Conservation (phyloP, 1,140 invertebrate species). For the Drosophila varians region DNA sequence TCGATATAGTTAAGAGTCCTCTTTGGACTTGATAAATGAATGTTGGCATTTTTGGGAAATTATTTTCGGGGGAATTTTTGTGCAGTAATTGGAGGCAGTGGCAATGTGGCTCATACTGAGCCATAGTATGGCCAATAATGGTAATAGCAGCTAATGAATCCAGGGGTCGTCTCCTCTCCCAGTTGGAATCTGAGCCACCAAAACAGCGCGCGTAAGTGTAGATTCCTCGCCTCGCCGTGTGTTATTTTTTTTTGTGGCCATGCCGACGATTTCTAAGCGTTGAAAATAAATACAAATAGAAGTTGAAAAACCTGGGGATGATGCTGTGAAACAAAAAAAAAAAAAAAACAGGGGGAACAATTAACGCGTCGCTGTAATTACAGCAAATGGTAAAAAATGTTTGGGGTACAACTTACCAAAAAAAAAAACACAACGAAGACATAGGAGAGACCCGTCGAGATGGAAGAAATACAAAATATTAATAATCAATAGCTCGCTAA, state of each 20-base stretch:
- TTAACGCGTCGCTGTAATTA: constrained; percentile 78
- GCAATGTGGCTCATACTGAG: not conserved
- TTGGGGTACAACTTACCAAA: constrained; percentile 26
- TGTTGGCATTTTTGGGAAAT: constrained; percentile 1
- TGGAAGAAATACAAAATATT: constrained; percentile 54
- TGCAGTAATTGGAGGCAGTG: constrained; percentile 30
- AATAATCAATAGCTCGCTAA: constrained; percentile 80
- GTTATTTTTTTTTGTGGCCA: constrained; percentile 11
- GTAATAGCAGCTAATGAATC: constrained; percentile 74
- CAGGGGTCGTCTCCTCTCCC: not conserved
- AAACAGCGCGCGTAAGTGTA: constrained; percentile 73
- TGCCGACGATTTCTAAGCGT: constrained; percentile 18
- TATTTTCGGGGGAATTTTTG: constrained; percentile 8
- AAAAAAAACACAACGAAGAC: constrained; percentile 22
- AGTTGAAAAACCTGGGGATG: constrained; percentile 39
- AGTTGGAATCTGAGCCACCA: constrained; percentile 9
- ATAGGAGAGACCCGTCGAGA: not conserved
- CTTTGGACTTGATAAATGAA: constrained; percentile 37
- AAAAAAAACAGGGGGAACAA: constrained; percentile 49
- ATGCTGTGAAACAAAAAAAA: constrained; percentile 14
- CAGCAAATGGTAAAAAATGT: constrained; percentile 60
- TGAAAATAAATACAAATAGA: constrained; percentile 69
- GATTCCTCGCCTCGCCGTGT: constrained; percentile 66
- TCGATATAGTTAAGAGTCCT: constrained; percentile 21
- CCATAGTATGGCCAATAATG: constrained; percentile 26